Conservation (phyloP, 2,888 invertebrate genomes). For the Hedychridium roseum region DNA sequence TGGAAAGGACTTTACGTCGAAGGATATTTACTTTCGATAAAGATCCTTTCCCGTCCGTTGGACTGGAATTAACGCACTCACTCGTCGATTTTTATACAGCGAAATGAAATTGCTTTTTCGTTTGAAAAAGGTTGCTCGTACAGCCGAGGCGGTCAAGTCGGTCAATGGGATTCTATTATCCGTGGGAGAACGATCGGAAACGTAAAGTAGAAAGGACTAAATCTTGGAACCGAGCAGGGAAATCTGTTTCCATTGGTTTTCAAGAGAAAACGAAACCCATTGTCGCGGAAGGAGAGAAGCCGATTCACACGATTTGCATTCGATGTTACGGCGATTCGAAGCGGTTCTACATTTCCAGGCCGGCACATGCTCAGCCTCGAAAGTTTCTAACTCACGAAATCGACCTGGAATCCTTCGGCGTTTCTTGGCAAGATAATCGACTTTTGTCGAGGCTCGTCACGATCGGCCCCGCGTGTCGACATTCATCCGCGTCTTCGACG, state of each 20-base stretch:
- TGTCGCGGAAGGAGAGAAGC: too few relatives aligned
- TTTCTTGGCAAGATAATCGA: conserved; percentile 12
- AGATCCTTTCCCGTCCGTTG: too few relatives aligned
- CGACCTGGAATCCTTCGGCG: conserved; percentile 14
- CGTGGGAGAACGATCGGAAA: not conserved
- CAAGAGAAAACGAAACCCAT: too few relatives aligned
- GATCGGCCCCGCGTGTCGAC: conserved; percentile 10
- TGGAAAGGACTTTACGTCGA: not conserved
- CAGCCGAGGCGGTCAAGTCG: not conserved
- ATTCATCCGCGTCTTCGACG: not conserved
- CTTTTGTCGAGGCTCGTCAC: conserved; percentile 19
- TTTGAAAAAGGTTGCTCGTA: too few relatives aligned
- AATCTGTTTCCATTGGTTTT: too few relatives aligned
- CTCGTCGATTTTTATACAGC: too few relatives aligned
- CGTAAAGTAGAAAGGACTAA: too few relatives aligned
- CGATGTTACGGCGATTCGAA: too few relatives aligned
- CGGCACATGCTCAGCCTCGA: conserved; percentile 1
- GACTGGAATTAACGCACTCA: too few relatives aligned
- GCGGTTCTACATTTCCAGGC: conserved; percentile 12
- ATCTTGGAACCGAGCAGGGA: too few relatives aligned
- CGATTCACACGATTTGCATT: too few relatives aligned
- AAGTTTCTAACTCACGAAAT: conserved; percentile 17
- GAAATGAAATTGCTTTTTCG: too few relatives aligned
- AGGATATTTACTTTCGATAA: not conserved
- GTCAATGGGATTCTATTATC: not conserved